A percentile compares a stretch with the other conserved stretches of the same genome.
These are phyloP conservation scores for Albula glossodonta DNA, from an alignment of 2,113 vertebrate genomes.

Conservation along the genomic window DNA sequence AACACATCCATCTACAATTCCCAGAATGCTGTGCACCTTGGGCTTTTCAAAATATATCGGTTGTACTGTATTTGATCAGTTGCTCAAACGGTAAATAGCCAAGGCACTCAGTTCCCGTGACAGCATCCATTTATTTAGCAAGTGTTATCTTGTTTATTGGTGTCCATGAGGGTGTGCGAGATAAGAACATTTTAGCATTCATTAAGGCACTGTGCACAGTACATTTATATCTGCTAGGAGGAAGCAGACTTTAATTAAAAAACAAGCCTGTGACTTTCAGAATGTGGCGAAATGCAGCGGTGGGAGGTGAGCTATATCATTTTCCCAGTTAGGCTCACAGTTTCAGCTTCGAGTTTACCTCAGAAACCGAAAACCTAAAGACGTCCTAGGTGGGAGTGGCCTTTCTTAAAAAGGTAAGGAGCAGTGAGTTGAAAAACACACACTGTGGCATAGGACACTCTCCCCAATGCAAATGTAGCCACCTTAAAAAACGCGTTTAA, in stretches of 20 bases:
- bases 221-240: background rate
- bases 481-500: constrained; percentile 37
- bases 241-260: constrained; percentile 43
- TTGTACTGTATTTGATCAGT: constrained; percentile 50
- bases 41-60: constrained; percentile 38
- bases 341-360: constrained; percentile 3
- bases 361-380: background rate
- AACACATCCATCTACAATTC: constrained; percentile 29
- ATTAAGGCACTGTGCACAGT: constrained; percentile 32
- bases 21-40: constrained; percentile 26
- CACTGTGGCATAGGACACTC: constrained; percentile 33
- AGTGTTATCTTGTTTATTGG: constrained; percentile 51
- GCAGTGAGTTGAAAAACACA: constrained; percentile 22
- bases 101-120: constrained; percentile 34
- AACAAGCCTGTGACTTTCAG: constrained; percentile 9
- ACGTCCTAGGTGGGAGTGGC: background rate
- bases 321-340: background rate
- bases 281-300: background rate
- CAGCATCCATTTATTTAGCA: constrained; percentile 47
- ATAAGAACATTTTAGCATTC: constrained; percentile 51
- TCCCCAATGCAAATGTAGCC: constrained; percentile 22
- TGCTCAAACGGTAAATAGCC: constrained; percentile 50
- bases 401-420: constrained; percentile 10
- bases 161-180: constrained; percentile 38
- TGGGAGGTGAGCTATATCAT: constrained; percentile 9